Base-by-base conservation (phyloP, 2,113 vertebrate species). In the Carollia perspicillata region DNA sequence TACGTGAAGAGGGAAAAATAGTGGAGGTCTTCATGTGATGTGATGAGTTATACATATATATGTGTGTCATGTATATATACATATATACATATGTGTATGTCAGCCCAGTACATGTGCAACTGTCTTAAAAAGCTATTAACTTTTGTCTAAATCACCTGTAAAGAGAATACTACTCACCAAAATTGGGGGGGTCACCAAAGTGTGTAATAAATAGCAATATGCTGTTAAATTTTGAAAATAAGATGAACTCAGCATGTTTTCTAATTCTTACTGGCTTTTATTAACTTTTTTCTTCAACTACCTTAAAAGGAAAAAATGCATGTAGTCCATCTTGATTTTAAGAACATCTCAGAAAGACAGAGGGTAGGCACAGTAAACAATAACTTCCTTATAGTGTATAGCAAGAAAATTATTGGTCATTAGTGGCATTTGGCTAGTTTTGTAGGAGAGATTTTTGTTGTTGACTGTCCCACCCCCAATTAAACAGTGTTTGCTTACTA, bases 91-190 rank as follows among this genome's bases (percentile, higher is more conserved):
- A 68, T 80, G 47, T 81, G 78, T 77, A 53, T 13, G 74, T 94
- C 51, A 80, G 80, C 51, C 26, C 47, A 93, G 17, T 80, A 77
- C 89, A 79, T 74, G 58, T 87, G 23, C 71, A 96, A 63, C 44
- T 93, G 42, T 93, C 42, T 78, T 91, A 80, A 96, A 96, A 86
- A 93, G 40, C 5, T 5, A 89, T 87, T 96, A 94, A 96, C 40
- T 72, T 91, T 37, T 90, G 66, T 84, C 58, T 88, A 89, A 93
- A 92, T 91, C 37, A 87, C 22, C 71, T 86, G 23, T 74, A 94
- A 90, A 93, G 53, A 83, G 17, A 96, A 20, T 33, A 75, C 90
- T 88, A 97, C 71, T 94, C 69, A 96, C 65, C 20, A 84, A 93
- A 96, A 85, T 20, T 88, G 28, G 89, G 55, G 23, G n/a, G 23